A percentile compares a stretch with the other conserved stretches of the same genome.
Conservation (phyloP, 2,797 vertebrate species). For the Malurus splendens region DNA sequence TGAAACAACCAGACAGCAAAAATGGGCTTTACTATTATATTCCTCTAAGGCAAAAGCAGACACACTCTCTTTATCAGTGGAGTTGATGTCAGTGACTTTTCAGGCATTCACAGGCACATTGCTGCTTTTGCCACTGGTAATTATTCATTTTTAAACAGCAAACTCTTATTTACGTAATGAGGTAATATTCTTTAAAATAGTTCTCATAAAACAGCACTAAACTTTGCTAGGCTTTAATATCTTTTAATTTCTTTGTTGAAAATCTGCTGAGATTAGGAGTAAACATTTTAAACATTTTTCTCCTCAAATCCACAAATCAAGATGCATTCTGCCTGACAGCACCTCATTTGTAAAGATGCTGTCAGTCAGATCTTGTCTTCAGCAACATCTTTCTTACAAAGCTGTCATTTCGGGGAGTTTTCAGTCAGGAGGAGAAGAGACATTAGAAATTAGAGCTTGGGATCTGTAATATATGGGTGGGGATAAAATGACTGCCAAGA, state of each 20-base stretch:
- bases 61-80: not conserved
- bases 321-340: not conserved
- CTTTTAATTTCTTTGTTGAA: not conserved
- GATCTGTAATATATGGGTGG: not conserved
- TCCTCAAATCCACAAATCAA: not conserved
- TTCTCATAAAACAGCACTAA: not conserved
- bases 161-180: not conserved
- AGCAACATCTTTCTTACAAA: not conserved
- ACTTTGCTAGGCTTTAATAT: not conserved
- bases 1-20: not conserved
- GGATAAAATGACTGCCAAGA: not conserved
- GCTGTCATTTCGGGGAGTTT: not conserved
- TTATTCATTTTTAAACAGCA: not conserved
- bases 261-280: not conserved
- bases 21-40: not conserved
- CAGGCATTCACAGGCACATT: not conserved
- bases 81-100: not conserved
- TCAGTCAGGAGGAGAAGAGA: not conserved
- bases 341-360: not conserved
- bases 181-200: not conserved
- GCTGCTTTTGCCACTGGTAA: not conserved
- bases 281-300: not conserved
- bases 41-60: not conserved
- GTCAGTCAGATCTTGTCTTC: conserved; percentile 1
- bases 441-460: not conserved